A percentile compares a stretch with the other conserved stretches of the same genome.
phyloP scores from a whole-genome alignment of 2,888 invertebrate genomes.

The Ischnus inquisitorius region DNA sequence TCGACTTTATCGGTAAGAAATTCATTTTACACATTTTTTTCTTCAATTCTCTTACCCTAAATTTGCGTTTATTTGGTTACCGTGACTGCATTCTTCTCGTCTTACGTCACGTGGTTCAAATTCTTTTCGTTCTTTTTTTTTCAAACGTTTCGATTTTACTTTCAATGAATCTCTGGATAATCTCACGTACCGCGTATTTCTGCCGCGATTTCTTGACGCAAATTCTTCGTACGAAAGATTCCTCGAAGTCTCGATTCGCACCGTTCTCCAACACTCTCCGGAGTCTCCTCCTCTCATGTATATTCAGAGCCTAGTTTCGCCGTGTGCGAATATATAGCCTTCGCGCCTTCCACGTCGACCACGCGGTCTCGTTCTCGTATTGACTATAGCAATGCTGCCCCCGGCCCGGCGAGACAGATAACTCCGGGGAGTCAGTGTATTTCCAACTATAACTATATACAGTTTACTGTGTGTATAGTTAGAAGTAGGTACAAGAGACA shows the following conservation, averaged over 20 bases:
- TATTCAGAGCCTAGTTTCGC: constrained; percentile 21
- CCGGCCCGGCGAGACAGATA: constrained; percentile 45
- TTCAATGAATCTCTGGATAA: not conserved
- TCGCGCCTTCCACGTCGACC: constrained; percentile 20
- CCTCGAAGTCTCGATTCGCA: constrained; percentile 29
- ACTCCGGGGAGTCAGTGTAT: constrained; percentile 34
- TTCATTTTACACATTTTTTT: too few species aligned
- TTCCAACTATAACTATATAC: constrained; percentile 57
- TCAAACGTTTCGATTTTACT: not conserved
- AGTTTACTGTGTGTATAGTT: constrained; percentile 37
- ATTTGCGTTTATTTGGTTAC: not conserved
- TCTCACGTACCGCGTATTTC: not conserved
- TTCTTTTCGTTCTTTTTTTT: not conserved
- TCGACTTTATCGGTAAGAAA: constrained; percentile 93
- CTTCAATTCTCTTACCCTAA: too few species aligned
- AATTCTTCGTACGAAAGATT: constrained; percentile 13
- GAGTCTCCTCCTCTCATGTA: constrained; percentile 9
- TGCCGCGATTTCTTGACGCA: not conserved
- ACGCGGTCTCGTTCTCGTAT: constrained; percentile 52
- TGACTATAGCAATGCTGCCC: constrained; percentile 46
- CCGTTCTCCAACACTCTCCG: not conserved
- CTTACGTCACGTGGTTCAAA: not conserved
- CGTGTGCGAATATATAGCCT: constrained; percentile 21
- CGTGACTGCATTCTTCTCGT: not conserved
- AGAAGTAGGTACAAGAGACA: constrained; percentile 54